Conservation (phyloP, 2,113 vertebrate species). For the Murina feae region DNA sequence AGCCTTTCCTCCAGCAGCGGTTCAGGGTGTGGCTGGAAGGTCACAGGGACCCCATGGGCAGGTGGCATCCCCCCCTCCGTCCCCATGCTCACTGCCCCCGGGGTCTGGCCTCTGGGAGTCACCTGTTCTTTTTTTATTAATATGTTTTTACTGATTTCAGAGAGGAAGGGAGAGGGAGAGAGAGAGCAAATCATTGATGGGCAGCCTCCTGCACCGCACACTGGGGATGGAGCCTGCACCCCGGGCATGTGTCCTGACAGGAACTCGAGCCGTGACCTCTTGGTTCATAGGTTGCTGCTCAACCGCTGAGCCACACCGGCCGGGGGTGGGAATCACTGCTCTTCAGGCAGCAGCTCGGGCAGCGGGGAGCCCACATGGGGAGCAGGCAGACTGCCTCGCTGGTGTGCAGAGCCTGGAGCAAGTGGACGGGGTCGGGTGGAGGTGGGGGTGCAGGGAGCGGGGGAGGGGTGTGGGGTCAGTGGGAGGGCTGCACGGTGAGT, state of each 20-base stretch:
- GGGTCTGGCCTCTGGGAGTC: background rate
- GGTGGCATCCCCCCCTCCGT: background rate
- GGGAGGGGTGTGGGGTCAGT: background rate
- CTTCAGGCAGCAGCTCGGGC: background rate
- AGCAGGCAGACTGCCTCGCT: background rate
- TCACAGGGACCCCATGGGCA: background rate
- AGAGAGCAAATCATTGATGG: too few species aligned
- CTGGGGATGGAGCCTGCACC: too few species aligned
- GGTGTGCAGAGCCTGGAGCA: background rate
- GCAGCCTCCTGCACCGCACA: too few species aligned
- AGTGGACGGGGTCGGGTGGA: too few species aligned
- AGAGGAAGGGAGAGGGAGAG: too few species aligned
- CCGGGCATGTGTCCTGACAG: too few species aligned
- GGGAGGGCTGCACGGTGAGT: rapidly evolving
- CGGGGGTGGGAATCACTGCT: rapidly evolving
- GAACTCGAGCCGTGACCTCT: too few species aligned
- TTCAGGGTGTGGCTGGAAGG: background rate
- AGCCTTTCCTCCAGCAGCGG: rapidly evolving
- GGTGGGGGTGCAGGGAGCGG: too few species aligned
- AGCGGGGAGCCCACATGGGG: rapidly evolving
- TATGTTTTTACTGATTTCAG: too few species aligned
- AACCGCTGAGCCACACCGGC: too few species aligned
- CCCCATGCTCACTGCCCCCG: background rate
- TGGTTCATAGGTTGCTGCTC: too few species aligned
- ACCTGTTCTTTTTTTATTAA: background rate